phyloP scores from a whole-genome alignment of 2,888 invertebrate genomes.

The Brachylomia viminalis region DNA sequence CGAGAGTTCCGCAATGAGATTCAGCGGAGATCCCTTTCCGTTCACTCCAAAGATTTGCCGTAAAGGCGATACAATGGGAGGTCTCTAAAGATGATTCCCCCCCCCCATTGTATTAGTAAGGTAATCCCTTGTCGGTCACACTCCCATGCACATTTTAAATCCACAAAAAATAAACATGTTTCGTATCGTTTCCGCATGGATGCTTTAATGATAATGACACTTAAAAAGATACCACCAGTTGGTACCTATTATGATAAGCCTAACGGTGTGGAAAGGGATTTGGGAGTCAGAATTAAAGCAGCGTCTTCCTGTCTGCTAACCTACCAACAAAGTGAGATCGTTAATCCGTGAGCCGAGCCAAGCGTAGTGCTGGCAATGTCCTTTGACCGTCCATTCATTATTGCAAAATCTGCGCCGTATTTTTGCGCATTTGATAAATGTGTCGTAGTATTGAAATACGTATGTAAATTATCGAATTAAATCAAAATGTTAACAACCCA shows the following conservation, averaged over 20 bases:
- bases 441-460: background rate
- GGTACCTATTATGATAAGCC: background rate
- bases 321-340: slow-evolving; percentile 6
- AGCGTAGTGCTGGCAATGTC: slow-evolving; percentile 8
- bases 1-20: too few species aligned
- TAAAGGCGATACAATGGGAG: background rate
- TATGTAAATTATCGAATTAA: slow-evolving; percentile 28
- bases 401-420: background rate
- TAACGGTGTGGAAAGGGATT: background rate
- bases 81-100: background rate
- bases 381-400: background rate
- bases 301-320: background rate
- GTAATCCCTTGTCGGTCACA: too few species aligned
- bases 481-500: slow-evolving; percentile 10
- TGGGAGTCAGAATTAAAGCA: background rate
- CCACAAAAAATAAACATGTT: too few species aligned
- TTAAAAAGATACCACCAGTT: background rate
- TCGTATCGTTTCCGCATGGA: background rate
- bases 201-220: too few species aligned
- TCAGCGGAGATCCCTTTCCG: background rate
- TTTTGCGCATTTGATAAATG: background rate
- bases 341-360: background rate
- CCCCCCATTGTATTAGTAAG: background rate
- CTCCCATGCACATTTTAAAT: background rate
- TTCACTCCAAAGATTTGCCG: background rate